Conservation (phyloP, 2,888 invertebrate species). For the Perithous albicinctus region DNA sequence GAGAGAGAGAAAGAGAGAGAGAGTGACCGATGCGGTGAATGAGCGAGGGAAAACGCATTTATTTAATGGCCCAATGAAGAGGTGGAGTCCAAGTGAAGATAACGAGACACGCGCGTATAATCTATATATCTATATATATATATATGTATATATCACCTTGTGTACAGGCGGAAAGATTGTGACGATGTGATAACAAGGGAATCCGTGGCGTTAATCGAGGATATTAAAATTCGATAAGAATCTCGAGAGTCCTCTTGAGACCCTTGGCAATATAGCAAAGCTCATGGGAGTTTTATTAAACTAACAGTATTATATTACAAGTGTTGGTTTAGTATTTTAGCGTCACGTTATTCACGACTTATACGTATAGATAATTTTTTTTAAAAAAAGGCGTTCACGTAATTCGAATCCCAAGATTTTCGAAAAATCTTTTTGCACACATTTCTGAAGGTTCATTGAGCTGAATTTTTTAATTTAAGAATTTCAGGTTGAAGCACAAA, state of each 20-base stretch:
- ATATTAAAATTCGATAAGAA: constrained; percentile 58
- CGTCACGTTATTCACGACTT: no score
- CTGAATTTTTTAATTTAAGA: no score
- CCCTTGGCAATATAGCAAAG: constrained; percentile 8
- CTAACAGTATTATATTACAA: not conserved
- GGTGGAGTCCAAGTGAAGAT: constrained; percentile 46
- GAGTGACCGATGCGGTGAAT: constrained; percentile 44
- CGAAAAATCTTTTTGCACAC: no score
- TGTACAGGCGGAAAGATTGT: constrained; percentile 40
- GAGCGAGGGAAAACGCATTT: constrained; percentile 43
- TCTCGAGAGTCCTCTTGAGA: constrained; percentile 36
- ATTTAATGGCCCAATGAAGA: constrained; percentile 39
- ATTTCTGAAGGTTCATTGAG: no score
- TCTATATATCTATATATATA: constrained; percentile 2
- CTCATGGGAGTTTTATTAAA: constrained; percentile 1
- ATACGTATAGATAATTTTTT: no score
- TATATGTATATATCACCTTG: constrained; percentile 37
- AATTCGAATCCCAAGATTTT: no score
- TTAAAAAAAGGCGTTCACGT: no score
- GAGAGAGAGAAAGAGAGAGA: no score
- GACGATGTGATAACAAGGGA: constrained; percentile 34
- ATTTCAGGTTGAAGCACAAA: no score
- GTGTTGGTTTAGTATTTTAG: no score
- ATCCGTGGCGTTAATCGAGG: constrained; percentile 58
- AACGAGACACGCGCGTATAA: constrained; percentile 30